Base-by-base conservation (phyloP, 92 coral and sea anemone genomes). In the Pocillopora meandrina region DNA sequence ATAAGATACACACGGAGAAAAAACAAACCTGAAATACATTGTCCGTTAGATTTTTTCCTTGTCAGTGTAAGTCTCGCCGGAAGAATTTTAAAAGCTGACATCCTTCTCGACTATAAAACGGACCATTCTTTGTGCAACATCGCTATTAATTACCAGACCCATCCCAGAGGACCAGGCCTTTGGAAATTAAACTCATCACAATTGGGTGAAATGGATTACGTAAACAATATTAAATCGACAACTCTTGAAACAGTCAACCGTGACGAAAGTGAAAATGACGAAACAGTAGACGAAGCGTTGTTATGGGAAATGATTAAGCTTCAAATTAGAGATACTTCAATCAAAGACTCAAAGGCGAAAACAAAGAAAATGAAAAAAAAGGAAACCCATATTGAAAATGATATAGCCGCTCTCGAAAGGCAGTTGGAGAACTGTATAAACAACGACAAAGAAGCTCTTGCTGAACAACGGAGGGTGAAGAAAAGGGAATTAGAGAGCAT, bases 71-170 rank as follows among this genome's bases (percentile, higher is more conserved):
- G 71, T 20, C 34, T 75, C 15, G 14, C 4, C 1, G 8, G 35
- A 12, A 56, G 10, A 23, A 14, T 58, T 13, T 15, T 63, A 1
- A 17, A 75, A 11, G 75, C 84, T 3, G 86, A 87, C 67, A 82
- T 87, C 36, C 52, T 87, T 26, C 82, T 83, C 13, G 86, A 84
- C 33, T 82, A 71, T 71, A 87, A 79, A 76, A 87, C 90, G 52
- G 87, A 87, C 56, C 84, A 87, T 34, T 81, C 90, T 26, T 21
- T 77, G 63, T 33, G 68, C 56, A 21, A 72, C 33, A 66, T 85
- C 71, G 60, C 61, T 21, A 47, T 67, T 18, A 69, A 18, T 78
- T 47, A 66, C 18, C 80, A 77, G 47, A 55, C 83, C 42, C 68
- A 85, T 49, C 49, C 56, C 49, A 85, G 89, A 62, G 84, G 89